Evolutionary conservation across 1,140 invertebrate genomes (phyloP).

Genomic region (Drosophila miranda): DNA sequence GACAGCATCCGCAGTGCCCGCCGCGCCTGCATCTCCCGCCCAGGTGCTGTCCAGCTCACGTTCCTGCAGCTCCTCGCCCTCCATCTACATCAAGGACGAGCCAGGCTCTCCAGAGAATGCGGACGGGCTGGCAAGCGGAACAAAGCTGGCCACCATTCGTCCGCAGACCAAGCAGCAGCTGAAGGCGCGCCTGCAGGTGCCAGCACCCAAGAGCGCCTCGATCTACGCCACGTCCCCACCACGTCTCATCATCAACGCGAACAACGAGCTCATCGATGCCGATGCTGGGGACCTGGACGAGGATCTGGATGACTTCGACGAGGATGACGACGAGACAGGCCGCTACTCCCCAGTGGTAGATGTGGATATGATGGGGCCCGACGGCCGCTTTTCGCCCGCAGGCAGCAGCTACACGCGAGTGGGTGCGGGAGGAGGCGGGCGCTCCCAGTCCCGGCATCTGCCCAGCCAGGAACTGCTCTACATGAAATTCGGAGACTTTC

Average conservation of each 20-base stretch:
- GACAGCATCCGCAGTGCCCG: slow-evolving; percentile 6
- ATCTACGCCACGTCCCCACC: slow-evolving; percentile 57
- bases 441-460: slow-evolving; percentile 14
- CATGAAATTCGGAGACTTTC: slow-evolving; percentile 75
- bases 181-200: slow-evolving; percentile 48
- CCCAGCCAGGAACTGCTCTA: slow-evolving; percentile 68
- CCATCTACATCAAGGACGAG: slow-evolving; percentile 79
- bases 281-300: slow-evolving; percentile 59
- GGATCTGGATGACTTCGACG: slow-evolving; percentile 54
- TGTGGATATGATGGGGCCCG: slow-evolving; percentile 48
- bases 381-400: slow-evolving; percentile 41
- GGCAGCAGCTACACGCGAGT: slow-evolving; percentile 50
- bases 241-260: slow-evolving; percentile 64
- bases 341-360: slow-evolving; percentile 40
- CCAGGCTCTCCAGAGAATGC: slow-evolving; percentile 52
- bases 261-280: slow-evolving; percentile 66
- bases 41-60: slow-evolving; percentile 55
- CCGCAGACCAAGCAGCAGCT: slow-evolving; percentile 64
- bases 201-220: slow-evolving; percentile 12
- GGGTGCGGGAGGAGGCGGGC: slow-evolving; percentile 11
- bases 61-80: slow-evolving; percentile 73
- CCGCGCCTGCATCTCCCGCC: slow-evolving; percentile 1
- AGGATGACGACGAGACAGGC: slow-evolving; percentile 43
- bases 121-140: slow-evolving; percentile 16
- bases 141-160: slow-evolving; percentile 60